These are phyloP conservation scores for Limnephilus marmoratus DNA, from an alignment of 2,888 invertebrate species.

Conservation along the genomic window DNA sequence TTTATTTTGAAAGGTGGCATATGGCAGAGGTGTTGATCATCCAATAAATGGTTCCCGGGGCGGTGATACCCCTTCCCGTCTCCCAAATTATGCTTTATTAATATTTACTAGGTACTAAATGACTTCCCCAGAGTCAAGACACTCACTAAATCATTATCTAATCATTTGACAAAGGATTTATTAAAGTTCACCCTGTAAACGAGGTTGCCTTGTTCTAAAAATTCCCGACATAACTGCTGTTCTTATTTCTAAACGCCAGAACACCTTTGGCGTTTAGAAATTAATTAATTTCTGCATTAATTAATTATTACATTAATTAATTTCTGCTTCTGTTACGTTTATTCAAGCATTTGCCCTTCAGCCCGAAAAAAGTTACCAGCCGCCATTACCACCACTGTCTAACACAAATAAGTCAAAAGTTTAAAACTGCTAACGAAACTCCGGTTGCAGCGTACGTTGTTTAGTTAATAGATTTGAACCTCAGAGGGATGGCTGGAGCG, in stretches of 20 bases:
- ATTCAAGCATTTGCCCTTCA: neutral
- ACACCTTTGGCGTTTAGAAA: no score
- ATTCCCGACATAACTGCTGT: neutral
- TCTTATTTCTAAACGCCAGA: neutral
- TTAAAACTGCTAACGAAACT: neutral
- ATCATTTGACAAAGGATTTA: neutral
- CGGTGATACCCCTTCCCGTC: no score
- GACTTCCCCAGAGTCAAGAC: neutral
- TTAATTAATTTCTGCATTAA: neutral
- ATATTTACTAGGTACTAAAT: neutral
- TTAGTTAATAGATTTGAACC: conserved; percentile 7
- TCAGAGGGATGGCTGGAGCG: neutral
- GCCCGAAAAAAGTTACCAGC: neutral
- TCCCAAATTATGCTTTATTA: neutral
- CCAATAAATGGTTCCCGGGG: no score
- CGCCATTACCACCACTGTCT: neutral
- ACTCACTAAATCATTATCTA: neutral
- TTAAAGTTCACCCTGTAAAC: neutral
- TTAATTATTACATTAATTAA: neutral
- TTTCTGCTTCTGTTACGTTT: neutral
- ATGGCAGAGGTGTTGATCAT: no score
- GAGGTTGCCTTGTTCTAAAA: neutral
- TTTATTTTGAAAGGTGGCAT: no score
- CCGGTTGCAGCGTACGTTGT: neutral
- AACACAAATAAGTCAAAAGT: neutral